phyloP scores from a whole-genome alignment of 2,113 vertebrate genomes.

The Cheirogaleus medius region DNA sequence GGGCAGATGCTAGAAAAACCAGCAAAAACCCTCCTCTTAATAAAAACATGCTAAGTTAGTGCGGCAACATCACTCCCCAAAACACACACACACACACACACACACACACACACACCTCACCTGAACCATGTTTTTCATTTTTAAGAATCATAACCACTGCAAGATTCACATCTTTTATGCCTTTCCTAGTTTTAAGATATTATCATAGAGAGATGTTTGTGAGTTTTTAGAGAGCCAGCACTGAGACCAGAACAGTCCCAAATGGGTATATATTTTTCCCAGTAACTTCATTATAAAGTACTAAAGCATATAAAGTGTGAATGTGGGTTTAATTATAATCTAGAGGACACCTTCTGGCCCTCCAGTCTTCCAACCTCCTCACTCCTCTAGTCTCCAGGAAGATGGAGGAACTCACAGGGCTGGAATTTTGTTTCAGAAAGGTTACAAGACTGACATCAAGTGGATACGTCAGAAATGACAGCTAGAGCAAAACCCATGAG shows the following conservation, averaged over 20 bases:
- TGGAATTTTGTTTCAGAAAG: constrained; percentile 53
- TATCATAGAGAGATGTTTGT: not conserved
- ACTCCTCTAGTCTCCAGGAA: not conserved
- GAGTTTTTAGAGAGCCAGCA: not conserved
- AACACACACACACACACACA: not conserved
- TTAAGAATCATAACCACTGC: not conserved
- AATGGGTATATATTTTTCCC: not conserved
- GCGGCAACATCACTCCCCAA: not conserved
- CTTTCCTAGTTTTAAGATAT: constrained; percentile 9
- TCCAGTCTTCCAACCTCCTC: not conserved
- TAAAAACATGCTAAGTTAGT: constrained; percentile 36
- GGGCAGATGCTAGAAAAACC: constrained; percentile 70
- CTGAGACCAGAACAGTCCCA: not conserved
- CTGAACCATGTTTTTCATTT: not conserved
- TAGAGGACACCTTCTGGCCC: not conserved
- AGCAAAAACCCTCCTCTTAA: constrained; percentile 71
- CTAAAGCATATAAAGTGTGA: not conserved
- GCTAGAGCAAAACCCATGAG: not conserved
- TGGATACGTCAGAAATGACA: constrained; percentile 57
- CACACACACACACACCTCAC: not conserved
- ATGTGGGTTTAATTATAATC: not conserved
- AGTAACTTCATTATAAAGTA: not conserved
- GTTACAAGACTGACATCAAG: constrained; percentile 68
- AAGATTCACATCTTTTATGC: not conserved
- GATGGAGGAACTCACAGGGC: not conserved